Evolutionary conservation across 2,888 invertebrate genomes (phyloP).

Genomic region (Lobophora halterata): DNA sequence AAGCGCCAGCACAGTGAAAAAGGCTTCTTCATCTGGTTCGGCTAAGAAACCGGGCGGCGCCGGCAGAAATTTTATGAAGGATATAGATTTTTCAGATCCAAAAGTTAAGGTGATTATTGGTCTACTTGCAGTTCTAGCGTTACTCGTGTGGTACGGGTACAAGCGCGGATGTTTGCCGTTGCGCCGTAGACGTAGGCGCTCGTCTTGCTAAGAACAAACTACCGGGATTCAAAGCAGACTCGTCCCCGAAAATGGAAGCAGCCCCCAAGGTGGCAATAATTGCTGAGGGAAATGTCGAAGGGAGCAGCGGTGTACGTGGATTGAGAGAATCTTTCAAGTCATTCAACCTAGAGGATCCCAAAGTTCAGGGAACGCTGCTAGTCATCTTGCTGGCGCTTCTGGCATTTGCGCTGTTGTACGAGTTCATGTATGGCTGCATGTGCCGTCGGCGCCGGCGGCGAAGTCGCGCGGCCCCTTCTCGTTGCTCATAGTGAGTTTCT

Average conservation of each 20-base stretch:
- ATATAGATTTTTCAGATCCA: conserved; percentile 9
- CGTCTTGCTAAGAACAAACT: conserved; percentile 1
- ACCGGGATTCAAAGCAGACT: not conserved
- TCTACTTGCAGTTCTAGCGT: conserved; percentile 9
- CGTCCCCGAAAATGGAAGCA: not conserved
- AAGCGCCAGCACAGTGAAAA: conserved; percentile 7
- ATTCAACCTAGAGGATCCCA: conserved; percentile 37
- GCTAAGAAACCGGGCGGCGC: not conserved
- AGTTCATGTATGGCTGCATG: conserved; percentile 47
- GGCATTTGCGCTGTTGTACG: conserved; percentile 47
- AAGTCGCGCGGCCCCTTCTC: conserved; percentile 37
- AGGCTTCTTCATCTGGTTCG: conserved; percentile 8
- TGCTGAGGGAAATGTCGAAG: not conserved
- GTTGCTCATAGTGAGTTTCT: conserved; percentile 25
- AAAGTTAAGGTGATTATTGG: conserved; percentile 13
- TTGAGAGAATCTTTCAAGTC: conserved; percentile 1
- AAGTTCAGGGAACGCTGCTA: conserved; percentile 45
- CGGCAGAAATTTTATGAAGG: too few species aligned
- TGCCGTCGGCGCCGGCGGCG: conserved; percentile 33
- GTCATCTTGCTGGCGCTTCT: conserved; percentile 46
- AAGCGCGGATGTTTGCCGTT: conserved; percentile 12
- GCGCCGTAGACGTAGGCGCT: conserved; percentile 6
- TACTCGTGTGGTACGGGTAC: conserved; percentile 15
- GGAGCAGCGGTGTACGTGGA: too few species aligned
- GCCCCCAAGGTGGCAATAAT: not conserved